Conservation (phyloP, 2,797 vertebrate genomes). For the Lutjanus campechanus region DNA sequence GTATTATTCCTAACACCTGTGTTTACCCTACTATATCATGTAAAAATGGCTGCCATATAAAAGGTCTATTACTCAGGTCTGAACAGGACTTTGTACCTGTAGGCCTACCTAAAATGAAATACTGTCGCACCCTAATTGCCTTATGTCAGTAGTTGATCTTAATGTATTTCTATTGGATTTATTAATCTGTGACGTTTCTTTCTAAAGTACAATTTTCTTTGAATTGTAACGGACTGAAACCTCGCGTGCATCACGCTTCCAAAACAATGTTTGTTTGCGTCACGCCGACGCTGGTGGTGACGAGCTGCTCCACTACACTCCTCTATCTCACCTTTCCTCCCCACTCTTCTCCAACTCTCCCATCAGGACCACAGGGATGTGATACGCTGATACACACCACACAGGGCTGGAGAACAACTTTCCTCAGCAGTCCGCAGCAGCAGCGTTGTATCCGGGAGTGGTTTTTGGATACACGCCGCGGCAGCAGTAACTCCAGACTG, state of each 20-base stretch:
- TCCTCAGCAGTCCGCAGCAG: slow-evolving; percentile 1
- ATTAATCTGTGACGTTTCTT: neutral
- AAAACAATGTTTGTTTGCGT: slow-evolving; percentile 76
- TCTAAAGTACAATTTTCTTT: neutral
- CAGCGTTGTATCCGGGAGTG: neutral
- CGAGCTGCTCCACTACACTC: slow-evolving; percentile 69
- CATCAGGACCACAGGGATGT: slow-evolving; percentile 78
- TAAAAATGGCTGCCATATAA: too few relatives aligned
- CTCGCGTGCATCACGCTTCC: slow-evolving; percentile 43
- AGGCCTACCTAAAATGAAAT: too few relatives aligned
- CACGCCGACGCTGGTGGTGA: slow-evolving; percentile 77
- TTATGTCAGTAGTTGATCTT: neutral
- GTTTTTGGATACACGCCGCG: slow-evolving; percentile 8
- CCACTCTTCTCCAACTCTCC: slow-evolving; percentile 68
- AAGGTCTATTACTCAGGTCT: too few relatives aligned
- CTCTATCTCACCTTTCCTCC: slow-evolving; percentile 73
- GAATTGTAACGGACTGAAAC: neutral
- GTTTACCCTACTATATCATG: too few relatives aligned
- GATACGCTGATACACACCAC: slow-evolving; percentile 30
- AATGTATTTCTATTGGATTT: too few relatives aligned
- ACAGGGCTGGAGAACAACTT: slow-evolving; percentile 58
- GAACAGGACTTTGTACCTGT: neutral
- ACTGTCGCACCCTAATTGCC: too few relatives aligned
- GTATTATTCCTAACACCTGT: too few relatives aligned
- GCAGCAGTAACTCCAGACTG: slow-evolving; percentile 2